These are phyloP conservation scores for Aphelinus certus DNA, from an alignment of 1,140 invertebrate genomes.

Conservation along the genomic window DNA sequence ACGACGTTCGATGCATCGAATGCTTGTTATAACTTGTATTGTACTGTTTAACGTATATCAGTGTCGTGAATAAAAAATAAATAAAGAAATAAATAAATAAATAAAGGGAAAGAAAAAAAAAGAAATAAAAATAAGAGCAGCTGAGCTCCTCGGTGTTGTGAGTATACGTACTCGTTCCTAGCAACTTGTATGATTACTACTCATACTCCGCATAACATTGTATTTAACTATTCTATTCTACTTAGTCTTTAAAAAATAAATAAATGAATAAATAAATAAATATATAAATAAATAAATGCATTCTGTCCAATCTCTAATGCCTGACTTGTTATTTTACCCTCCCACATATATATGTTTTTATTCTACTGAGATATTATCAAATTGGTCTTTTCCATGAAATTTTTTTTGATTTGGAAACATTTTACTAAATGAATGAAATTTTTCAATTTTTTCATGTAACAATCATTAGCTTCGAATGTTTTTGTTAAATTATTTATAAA, in stretches of 20 bases:
- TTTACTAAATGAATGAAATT: too few species aligned
- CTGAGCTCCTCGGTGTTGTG: constrained; percentile 65
- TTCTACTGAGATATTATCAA: too few species aligned
- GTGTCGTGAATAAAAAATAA: constrained; percentile 60
- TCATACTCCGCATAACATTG: constrained; percentile 66
- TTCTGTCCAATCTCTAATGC: constrained; percentile 61
- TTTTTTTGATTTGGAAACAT: too few species aligned
- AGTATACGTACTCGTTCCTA: constrained; percentile 66
- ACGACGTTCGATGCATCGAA: constrained; percentile 41
- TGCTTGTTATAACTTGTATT: constrained; percentile 55
- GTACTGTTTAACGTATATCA: constrained; percentile 65
- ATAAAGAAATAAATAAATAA: constrained; percentile 40
- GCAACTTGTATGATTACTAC: constrained; percentile 66
- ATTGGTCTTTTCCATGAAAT: too few species aligned
- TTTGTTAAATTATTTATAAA: too few species aligned
- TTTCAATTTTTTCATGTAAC: too few species aligned
- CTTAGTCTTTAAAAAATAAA: constrained; percentile 59
- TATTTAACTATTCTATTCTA: constrained; percentile 66
- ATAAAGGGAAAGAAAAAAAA: constrained; percentile 43
- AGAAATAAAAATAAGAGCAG: constrained; percentile 47
- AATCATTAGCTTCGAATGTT: too few species aligned
- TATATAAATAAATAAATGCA: constrained; percentile 59
- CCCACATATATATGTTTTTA: too few species aligned
- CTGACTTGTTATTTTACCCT: constrained; percentile 22
- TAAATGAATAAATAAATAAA: constrained; percentile 51